phyloP scores from a whole-genome alignment of 2,113 vertebrate species.

The Cranoglanis bouderius region DNA sequence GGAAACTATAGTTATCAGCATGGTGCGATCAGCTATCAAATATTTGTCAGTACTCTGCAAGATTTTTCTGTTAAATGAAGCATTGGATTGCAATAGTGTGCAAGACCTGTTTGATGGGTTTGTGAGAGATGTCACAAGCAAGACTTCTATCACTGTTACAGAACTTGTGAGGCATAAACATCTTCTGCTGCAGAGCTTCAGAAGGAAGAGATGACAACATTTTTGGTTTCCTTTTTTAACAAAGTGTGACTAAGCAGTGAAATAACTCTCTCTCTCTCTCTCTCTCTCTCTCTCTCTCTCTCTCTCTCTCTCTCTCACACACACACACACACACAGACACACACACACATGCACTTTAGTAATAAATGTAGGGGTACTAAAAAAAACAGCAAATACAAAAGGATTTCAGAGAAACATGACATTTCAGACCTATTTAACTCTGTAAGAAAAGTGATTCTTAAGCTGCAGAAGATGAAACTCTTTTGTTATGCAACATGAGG shows the following conservation, averaged over 20 bases:
- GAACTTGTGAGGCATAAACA: background rate
- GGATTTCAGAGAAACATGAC: background rate
- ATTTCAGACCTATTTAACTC: background rate
- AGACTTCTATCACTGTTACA: background rate
- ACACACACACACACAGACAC: background rate
- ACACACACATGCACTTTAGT: no score
- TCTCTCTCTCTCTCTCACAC: no score
- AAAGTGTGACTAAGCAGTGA: background rate
- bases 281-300: background rate
- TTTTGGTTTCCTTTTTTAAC: background rate
- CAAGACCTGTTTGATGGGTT: background rate
- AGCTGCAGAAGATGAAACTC: background rate
- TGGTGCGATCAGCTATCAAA: slow-evolving; percentile 1
- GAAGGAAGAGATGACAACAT: background rate
- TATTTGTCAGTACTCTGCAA: background rate
- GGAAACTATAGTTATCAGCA: slow-evolving; percentile 1
- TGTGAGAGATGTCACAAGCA: slow-evolving; percentile 13
- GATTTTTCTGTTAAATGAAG: background rate
- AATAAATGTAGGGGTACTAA: background rate
- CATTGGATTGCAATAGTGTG: background rate
- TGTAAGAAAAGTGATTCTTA: slow-evolving; percentile 1
- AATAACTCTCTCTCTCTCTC: background rate
- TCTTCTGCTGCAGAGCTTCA: background rate
- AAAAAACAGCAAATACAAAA: background rate
- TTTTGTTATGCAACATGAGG: slow-evolving; percentile 4